phyloP scores from a whole-genome alignment of 2,888 invertebrate species.

The Temnothorax rugatulus region DNA sequence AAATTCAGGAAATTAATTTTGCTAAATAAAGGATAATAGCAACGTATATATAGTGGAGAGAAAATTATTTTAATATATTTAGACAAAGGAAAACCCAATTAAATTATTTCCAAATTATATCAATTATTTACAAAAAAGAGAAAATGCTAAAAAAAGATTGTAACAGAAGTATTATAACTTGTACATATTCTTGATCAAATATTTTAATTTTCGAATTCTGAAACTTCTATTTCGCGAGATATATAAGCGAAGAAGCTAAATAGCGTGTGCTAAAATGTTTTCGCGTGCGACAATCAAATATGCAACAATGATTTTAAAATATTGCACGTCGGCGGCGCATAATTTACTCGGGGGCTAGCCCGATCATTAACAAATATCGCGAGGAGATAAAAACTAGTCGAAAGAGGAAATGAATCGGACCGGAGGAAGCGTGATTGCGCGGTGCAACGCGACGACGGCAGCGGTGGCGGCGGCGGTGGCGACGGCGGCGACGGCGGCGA shows the following conservation, averaged over 20 bases:
- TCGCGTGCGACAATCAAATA: not conserved
- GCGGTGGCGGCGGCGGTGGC: slow-evolving; percentile 52
- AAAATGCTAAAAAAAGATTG: not conserved
- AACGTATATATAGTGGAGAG: too few species aligned
- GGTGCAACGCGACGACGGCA: slow-evolving; percentile 46
- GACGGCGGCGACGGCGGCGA: slow-evolving; percentile 47
- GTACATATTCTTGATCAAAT: not conserved
- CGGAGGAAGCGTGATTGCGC: slow-evolving; percentile 67
- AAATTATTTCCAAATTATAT: not conserved
- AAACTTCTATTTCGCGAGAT: not conserved
- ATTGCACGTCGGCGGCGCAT: slow-evolving; percentile 31
- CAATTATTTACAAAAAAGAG: not conserved
- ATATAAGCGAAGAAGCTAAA: not conserved
- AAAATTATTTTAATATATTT: not conserved
- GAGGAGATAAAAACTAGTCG: slow-evolving; percentile 55
- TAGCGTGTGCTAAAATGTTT: not conserved
- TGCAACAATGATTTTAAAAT: slow-evolving; percentile 11
- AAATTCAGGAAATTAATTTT: slow-evolving; percentile 2
- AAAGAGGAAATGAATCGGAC: slow-evolving; percentile 76
- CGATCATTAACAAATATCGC: slow-evolving; percentile 62
- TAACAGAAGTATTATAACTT: not conserved
- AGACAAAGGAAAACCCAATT: not conserved
- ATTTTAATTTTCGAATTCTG: not conserved
- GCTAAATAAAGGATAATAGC: too few species aligned
- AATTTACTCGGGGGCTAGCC: slow-evolving; percentile 54